Evolutionary conservation across 2,888 invertebrate genomes (phyloP).

Genomic region (Leptinotarsa peninsularis): DNA sequence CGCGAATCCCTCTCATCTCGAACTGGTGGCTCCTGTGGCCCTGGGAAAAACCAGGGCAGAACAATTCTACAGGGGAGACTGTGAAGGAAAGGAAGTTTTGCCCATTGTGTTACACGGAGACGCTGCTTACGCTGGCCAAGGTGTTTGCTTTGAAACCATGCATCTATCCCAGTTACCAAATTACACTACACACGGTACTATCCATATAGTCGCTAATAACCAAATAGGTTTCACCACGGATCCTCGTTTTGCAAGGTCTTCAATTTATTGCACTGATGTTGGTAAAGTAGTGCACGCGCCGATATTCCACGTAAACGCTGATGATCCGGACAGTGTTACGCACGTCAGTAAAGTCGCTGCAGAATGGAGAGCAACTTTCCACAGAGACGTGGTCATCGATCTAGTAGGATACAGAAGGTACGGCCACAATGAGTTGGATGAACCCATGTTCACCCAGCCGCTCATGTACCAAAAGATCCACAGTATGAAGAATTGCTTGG

Average conservation of each 20-base stretch:
- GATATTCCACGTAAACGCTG: conserved; percentile 93
- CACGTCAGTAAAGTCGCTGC: conserved; percentile 91
- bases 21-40: conserved; percentile 92
- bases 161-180: conserved; percentile 92
- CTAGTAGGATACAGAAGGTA: conserved; percentile 91
- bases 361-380: conserved; percentile 92
- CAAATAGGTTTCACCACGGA: conserved; percentile 97
- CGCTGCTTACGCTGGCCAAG: conserved; percentile 95
- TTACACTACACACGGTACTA: conserved; percentile 93
- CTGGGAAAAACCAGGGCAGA: conserved; percentile 95
- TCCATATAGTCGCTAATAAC: conserved; percentile 95
- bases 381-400: conserved; percentile 93
- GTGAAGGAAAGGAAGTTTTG: conserved; percentile 92
- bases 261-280: conserved; percentile 92
- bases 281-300: conserved; percentile 92
- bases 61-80: conserved; percentile 93
- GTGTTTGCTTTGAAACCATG: conserved; percentile 95
- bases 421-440: conserved; percentile 97
- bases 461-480: conserved; percentile 93
- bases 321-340: conserved; percentile 91
- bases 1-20: conserved; percentile 92
- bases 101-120: conserved; percentile 94
- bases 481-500: conserved; percentile 79
- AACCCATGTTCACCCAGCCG: conserved; percentile 97
- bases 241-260: conserved; percentile 85